Evolutionary conservation across 2,113 vertebrate species (phyloP).

Genomic region (Xiphorhynchus elegans): DNA sequence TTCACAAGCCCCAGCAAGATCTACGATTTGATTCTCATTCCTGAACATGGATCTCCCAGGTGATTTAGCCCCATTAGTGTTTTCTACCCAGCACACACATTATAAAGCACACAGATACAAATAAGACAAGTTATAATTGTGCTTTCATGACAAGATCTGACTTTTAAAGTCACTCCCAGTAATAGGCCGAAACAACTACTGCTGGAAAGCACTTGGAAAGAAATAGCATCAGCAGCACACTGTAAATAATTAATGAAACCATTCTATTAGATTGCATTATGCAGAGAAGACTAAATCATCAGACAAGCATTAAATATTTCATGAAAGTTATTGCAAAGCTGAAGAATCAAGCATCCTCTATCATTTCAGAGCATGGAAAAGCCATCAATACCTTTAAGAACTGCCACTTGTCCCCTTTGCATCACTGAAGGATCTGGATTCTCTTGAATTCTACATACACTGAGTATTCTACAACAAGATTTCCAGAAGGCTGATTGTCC

Average conservation of each 20-base stretch:
- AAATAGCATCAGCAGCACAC: constrained; percentile 13
- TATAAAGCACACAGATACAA: not conserved
- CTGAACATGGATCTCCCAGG: not conserved
- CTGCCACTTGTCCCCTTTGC: not conserved
- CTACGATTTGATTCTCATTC: not conserved
- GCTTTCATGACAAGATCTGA: constrained; percentile 12
- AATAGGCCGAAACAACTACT: constrained; percentile 14
- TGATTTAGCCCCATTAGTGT: not conserved
- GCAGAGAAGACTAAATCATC: constrained; percentile 57
- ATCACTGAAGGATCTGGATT: not conserved
- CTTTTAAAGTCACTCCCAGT: constrained; percentile 9
- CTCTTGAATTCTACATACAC: not conserved
- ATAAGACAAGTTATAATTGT: constrained; percentile 4
- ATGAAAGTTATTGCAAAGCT: constrained; percentile 35
- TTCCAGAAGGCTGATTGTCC: not conserved
- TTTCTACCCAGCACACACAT: not conserved
- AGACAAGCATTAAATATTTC: constrained; percentile 62
- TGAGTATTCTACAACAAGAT: not conserved
- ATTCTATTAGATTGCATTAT: constrained; percentile 43
- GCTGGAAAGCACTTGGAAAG: constrained; percentile 4
- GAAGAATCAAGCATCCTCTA: constrained; percentile 37
- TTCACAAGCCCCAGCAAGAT: not conserved
- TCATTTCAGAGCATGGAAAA: constrained; percentile 28
- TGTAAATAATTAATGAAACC: constrained; percentile 63
- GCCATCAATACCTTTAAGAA: constrained; percentile 21